A percentile compares a stretch with the other conserved stretches of the same genome.
These are phyloP conservation scores for Cyanistes caeruleus DNA, from an alignment of 2,113 vertebrate genomes.

Conservation along the genomic window DNA sequence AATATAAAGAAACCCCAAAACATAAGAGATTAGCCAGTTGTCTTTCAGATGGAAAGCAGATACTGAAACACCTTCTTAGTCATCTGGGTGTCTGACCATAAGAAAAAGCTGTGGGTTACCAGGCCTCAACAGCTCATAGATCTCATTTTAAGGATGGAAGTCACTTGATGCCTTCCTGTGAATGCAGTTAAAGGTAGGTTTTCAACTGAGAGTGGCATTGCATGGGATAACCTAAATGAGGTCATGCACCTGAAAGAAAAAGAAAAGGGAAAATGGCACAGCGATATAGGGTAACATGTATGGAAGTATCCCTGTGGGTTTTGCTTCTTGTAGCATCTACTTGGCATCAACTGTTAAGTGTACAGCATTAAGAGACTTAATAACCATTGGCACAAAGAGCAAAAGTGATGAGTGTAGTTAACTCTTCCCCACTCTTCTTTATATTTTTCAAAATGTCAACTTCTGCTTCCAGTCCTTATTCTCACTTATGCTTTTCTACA, in stretches of 20 bases:
- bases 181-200: not conserved
- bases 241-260: not conserved
- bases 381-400: not conserved
- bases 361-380: not conserved
- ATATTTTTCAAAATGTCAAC: accelerated
- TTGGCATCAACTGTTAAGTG: not conserved
- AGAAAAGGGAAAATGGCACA: not conserved
- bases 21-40: not conserved
- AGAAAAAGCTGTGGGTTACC: not conserved
- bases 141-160: not conserved
- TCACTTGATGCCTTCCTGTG: accelerated
- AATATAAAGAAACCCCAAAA: not conserved
- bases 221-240: not conserved
- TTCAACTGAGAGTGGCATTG: not conserved
- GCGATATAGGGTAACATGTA: accelerated
- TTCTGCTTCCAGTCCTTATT: not conserved
- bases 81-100: not conserved
- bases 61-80: not conserved
- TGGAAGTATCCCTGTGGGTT: not conserved
- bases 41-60: not conserved
- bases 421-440: not conserved
- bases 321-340: not conserved
- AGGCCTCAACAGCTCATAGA: not conserved
- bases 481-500: not conserved
- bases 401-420: not conserved